Evolutionary conservation across 2,888 invertebrate species (phyloP).

Genomic region (Mylabris sibirica): DNA sequence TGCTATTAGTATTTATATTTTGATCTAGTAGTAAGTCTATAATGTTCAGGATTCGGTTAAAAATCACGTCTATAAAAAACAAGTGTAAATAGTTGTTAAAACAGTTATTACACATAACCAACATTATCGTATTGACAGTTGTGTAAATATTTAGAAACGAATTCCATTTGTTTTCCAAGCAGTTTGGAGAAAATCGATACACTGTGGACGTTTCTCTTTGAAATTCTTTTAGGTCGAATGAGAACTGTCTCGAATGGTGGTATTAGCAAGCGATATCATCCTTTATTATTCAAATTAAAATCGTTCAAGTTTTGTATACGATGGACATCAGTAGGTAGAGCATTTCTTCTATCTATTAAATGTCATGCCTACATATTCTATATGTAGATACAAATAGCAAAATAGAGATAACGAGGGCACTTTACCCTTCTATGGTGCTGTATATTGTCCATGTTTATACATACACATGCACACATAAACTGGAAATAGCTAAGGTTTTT

Average conservation of each 20-base stretch:
- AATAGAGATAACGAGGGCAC: not conserved
- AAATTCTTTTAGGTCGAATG: too few relatives aligned
- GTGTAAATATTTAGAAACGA: not conserved
- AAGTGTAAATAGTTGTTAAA: not conserved
- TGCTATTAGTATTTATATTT: not conserved
- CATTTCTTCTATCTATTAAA: not conserved
- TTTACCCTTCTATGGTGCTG: not conserved
- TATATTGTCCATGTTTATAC: constrained; percentile 6
- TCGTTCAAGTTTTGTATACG: too few relatives aligned
- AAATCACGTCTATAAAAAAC: not conserved
- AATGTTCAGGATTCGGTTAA: not conserved
- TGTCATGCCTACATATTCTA: not conserved
- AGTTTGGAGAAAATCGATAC: not conserved
- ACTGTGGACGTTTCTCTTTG: not conserved
- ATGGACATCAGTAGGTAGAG: too few relatives aligned
- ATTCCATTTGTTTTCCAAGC: not conserved
- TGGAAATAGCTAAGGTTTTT: constrained; percentile 20
- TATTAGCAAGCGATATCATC: too few relatives aligned
- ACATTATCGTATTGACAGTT: not conserved
- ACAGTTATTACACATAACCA: not conserved
- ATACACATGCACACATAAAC: not conserved
- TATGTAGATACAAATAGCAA: not conserved
- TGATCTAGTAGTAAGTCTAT: not conserved
- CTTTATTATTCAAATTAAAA: too few relatives aligned
- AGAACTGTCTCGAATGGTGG: too few relatives aligned